These are phyloP conservation scores for Ochropacha duplaris DNA, from an alignment of 2,888 invertebrate species.

Conservation along the genomic window DNA sequence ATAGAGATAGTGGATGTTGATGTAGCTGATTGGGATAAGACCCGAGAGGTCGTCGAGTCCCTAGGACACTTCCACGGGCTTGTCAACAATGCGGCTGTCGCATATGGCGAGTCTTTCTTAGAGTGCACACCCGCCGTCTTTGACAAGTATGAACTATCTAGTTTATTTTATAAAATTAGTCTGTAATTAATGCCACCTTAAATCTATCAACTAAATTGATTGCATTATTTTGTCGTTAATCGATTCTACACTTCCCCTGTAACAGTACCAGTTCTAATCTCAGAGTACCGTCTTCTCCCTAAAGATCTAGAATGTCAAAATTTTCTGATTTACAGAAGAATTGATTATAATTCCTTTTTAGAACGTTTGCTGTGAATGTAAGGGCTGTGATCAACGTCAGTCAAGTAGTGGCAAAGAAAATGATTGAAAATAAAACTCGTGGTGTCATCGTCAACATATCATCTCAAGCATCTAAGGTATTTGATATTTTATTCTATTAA, in stretches of 20 bases:
- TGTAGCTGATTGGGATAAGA: constrained; percentile 89
- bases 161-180: not conserved
- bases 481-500: not conserved
- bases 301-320: not conserved
- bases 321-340: not conserved
- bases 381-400: constrained; percentile 93
- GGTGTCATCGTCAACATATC: constrained; percentile 96
- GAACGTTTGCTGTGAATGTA: constrained; percentile 90
- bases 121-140: constrained; percentile 86
- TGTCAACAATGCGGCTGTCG: constrained; percentile 95
- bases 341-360: constrained; percentile 56
- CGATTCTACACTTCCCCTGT: too few species aligned
- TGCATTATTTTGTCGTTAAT: too few species aligned
- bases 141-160: constrained; percentile 83
- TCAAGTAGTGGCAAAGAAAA: constrained; percentile 89
- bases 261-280: too few species aligned
- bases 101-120: constrained; percentile 87
- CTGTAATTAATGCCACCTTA: too few species aligned
- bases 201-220: too few species aligned
- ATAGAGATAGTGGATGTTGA: constrained; percentile 88
- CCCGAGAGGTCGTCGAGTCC: constrained; percentile 82
- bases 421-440: constrained; percentile 86
- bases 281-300: not conserved
- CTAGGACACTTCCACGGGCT: constrained; percentile 89
- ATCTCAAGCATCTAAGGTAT: constrained; percentile 90